Percentiles rank a stretch among this genome's conserved stretches.
Conservation (phyloP, 2,113 vertebrate genomes). For the Odontesthes bonariensis region DNA sequence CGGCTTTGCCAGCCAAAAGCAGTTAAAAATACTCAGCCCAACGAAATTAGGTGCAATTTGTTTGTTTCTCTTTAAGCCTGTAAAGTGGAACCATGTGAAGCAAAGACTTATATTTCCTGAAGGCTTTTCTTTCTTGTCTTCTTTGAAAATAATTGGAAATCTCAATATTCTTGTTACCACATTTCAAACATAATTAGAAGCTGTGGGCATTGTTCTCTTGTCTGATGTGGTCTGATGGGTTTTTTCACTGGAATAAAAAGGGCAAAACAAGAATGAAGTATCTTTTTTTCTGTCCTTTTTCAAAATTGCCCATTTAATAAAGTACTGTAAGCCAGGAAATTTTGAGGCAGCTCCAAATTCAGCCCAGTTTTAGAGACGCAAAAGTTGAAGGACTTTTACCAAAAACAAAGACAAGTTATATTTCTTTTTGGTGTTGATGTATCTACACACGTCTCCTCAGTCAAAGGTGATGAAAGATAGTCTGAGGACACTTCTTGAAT, state of each 20-base stretch:
- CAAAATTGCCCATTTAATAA: conserved; percentile 57
- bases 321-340: conserved; percentile 36
- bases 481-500: conserved; percentile 12
- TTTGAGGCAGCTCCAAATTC: conserved; percentile 5
- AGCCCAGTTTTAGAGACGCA: conserved; percentile 7
- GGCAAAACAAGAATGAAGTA: conserved; percentile 63
- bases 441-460: background rate
- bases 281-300: conserved; percentile 56
- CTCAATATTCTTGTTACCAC: conserved; percentile 78
- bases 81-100: conserved; percentile 86
- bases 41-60: conserved; percentile 85
- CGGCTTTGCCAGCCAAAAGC: conserved; percentile 74
- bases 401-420: background rate
- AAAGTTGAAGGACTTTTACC: background rate
- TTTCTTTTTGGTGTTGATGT: background rate
- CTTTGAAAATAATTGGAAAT: conserved; percentile 80
- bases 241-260: conserved; percentile 56
- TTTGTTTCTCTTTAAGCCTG: conserved; percentile 84
- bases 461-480: conserved; percentile 17
- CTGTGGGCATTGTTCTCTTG: conserved; percentile 73
- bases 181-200: conserved; percentile 83
- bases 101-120: conserved; percentile 71
- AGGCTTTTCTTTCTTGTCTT: conserved; percentile 65
- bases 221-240: conserved; percentile 76
- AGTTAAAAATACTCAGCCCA: conserved; percentile 78